These are phyloP conservation scores for Eublepharis macularius DNA, from an alignment of 2,113 vertebrate genomes.

Conservation along the genomic window DNA sequence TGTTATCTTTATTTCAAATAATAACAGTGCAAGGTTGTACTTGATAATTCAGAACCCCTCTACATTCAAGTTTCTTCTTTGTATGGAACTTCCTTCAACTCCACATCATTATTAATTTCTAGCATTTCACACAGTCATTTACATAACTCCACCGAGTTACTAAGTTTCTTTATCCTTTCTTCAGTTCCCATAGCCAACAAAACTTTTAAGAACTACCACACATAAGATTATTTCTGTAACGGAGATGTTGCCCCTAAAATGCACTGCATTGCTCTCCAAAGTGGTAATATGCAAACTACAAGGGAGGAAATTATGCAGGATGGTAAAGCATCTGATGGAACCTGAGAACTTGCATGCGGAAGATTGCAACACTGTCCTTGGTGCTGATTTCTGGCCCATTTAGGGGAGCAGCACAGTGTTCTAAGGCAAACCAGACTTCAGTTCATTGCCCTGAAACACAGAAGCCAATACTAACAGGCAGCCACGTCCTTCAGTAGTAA, in stretches of 20 bases:
- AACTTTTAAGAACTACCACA: slow-evolving; percentile 2
- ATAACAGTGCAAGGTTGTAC: neutral
- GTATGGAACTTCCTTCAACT: neutral
- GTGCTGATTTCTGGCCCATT: neutral
- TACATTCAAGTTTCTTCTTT: neutral
- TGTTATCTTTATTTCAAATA: neutral
- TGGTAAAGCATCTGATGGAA: neutral
- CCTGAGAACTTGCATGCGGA: neutral
- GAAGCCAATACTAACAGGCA: neutral
- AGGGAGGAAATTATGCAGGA: neutral
- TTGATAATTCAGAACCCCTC: neutral
- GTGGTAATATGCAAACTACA: neutral
- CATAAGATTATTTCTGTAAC: neutral
- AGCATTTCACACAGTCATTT: neutral
- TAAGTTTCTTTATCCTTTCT: neutral
- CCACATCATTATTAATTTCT: neutral
- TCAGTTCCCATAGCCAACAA: neutral
- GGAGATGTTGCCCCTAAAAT: neutral
- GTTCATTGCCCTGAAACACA: neutral
- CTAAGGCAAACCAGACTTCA: neutral
- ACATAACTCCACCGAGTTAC: neutral
- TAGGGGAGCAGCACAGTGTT: neutral
- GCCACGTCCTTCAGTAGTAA: neutral
- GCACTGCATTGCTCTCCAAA: neutral
- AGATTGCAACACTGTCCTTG: neutral